These are phyloP conservation scores for Argyrosomus regius DNA, from an alignment of 2,797 vertebrate genomes.

Conservation along the genomic window DNA sequence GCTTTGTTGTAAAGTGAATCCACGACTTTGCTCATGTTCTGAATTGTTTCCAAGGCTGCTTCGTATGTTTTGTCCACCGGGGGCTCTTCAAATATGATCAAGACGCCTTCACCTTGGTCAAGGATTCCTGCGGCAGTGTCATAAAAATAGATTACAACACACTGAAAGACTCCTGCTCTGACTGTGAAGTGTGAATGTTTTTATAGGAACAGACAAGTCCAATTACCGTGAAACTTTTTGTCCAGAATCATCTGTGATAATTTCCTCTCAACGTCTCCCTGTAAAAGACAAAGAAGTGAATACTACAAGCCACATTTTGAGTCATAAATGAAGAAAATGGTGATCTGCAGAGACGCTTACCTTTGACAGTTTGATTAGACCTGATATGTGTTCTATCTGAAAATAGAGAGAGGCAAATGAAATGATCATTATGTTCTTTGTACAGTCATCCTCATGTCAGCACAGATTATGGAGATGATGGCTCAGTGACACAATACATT, in stretches of 20 bases:
- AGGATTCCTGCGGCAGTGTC: conserved; percentile 89
- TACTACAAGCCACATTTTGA: accelerated
- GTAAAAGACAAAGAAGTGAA: conserved; percentile 35
- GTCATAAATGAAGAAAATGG: accelerated
- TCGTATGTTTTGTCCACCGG: conserved; percentile 99
- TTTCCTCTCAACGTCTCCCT: conserved; percentile 98
- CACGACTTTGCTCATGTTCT: conserved; percentile 99
- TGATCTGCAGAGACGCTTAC: conserved; percentile 76
- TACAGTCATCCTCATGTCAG: not conserved
- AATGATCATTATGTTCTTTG: not conserved
- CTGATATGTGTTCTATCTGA: conserved; percentile 98
- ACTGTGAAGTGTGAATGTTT: not conserved
- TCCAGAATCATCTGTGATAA: conserved; percentile 99
- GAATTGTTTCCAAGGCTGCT: conserved; percentile 98
- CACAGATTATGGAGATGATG: not conserved
- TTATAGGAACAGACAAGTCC: accelerated
- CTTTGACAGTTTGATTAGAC: conserved; percentile 98
- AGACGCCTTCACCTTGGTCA: conserved; percentile 98
- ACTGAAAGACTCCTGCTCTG: not conserved
- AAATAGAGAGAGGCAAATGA: conserved; percentile 24
- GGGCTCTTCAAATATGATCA: conserved; percentile 99
- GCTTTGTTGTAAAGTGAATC: conserved; percentile 99
- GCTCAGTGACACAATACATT: not conserved
- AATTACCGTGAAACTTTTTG: conserved; percentile 98
- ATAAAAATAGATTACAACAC: not conserved